Evolutionary conservation across 1,140 invertebrate species (phyloP), one percentile per base, ranked within the genome.

Genomic region (Calosoma granatense): DNA sequence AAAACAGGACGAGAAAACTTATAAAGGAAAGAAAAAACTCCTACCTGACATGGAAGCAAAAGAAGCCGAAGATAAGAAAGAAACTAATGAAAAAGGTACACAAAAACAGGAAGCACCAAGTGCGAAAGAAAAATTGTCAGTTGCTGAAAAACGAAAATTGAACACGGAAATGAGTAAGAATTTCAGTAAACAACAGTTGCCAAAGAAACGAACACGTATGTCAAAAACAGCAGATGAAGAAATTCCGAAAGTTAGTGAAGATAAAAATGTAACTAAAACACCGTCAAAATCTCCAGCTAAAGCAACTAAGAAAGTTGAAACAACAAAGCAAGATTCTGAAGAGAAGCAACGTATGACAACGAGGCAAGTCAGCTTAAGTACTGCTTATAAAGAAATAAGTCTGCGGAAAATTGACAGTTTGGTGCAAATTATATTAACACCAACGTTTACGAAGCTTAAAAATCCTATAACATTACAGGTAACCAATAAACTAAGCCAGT

Each of bases 381-480:
- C 21, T 19, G 26, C 43, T 1, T 47, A 47, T 36, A 53, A 53
- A 30, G 47, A 60, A 43, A 52, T 39, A 22, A 55, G 54, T 23
- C 51, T 41, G 15, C 57, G 53, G 20, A 54, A 56, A 22, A 43
- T 41, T 11, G 53, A 55, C 71, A 74, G 59, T 66, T 75, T 86
- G 57, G 76, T 83, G 1, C 82, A 86, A 63, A 70, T 87, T 56
- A 77, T 82, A 60, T 70, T 87, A 26, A 77, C 77, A 12, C 77
- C 81, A 2, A 72, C 75, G 19, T 72, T 74, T 1, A 77, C 77
- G 0, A 80, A 80, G 68, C 70, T 81, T 60, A 76, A 75, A 53
- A 78, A 83, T 60, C 78, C 77, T 20, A 77, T 85, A 14, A 83
- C 76, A 51, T 60, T 75, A 19, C 72, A 78, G 68, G 81, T 82